Evolutionary conservation across 2,888 invertebrate species (phyloP).

Genomic region (Rhamphomyia laevipes): DNA sequence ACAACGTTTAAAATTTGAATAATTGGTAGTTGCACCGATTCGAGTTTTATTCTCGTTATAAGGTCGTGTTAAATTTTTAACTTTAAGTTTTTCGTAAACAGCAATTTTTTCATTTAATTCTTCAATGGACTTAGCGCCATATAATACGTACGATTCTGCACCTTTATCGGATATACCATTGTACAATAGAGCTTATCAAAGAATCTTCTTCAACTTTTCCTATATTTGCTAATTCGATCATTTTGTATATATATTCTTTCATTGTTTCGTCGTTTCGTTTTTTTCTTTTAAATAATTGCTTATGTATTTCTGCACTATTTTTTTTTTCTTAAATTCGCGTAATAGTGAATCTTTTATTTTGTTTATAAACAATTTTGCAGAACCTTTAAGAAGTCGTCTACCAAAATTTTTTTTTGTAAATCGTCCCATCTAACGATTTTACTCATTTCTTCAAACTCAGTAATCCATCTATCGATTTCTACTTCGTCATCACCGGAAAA

Average conservation of each 20-base stretch:
- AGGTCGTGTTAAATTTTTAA: neutral
- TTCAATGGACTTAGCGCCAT: slow-evolving; percentile 1
- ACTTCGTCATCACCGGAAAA: too few species aligned
- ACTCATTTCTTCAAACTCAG: too few species aligned
- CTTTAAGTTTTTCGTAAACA: slow-evolving; percentile 6
- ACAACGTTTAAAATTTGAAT: neutral
- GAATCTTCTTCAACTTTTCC: neutral
- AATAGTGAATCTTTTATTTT: too few species aligned
- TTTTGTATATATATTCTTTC: neutral
- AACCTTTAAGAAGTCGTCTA: too few species aligned
- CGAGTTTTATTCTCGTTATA: neutral
- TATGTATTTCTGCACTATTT: neutral
- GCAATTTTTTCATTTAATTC: slow-evolving; percentile 1
- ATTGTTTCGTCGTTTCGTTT: neutral
- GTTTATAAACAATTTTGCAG: too few species aligned
- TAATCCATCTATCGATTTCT: too few species aligned
- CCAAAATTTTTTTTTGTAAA: too few species aligned
- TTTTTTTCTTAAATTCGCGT: neutral
- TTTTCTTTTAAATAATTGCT: neutral
- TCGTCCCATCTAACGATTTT: too few species aligned
- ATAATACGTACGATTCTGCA: slow-evolving; percentile 1
- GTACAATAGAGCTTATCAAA: slow-evolving; percentile 11
- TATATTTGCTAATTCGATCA: neutral
- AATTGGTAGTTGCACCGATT: too few species aligned
- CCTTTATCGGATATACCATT: slow-evolving; percentile 37